Evolutionary conservation across 2,113 vertebrate species (phyloP).

Genomic region (Pseudorhombus dupliciocellatus): DNA sequence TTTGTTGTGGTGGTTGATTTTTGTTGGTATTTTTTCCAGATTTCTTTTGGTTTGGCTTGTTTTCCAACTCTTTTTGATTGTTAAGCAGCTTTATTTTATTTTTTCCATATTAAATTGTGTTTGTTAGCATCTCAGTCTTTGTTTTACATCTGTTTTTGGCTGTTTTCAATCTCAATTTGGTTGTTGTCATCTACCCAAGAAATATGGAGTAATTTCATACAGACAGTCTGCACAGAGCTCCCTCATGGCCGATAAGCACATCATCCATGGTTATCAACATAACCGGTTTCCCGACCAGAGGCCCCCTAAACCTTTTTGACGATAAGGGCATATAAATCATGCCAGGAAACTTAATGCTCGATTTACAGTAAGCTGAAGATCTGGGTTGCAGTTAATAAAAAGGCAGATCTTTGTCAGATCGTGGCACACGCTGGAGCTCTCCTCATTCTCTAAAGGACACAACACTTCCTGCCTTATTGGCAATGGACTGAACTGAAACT

Average conservation of each 20-base stretch:
- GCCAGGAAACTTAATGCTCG: not conserved
- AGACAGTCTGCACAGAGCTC: not conserved
- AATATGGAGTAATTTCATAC: not conserved
- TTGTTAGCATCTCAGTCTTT: not conserved
- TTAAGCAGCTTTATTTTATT: not conserved
- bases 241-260: not conserved
- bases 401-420: not conserved
- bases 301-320: not conserved
- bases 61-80: not conserved
- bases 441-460: not conserved
- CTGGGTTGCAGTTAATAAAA: not conserved
- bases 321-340: not conserved
- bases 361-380: not conserved
- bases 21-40: not conserved
- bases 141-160: not conserved
- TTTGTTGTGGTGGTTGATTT: not conserved
- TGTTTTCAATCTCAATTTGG: too few relatives aligned
- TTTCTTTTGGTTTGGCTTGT: not conserved
- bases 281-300: not conserved
- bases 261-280: not conserved
- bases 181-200: not conserved
- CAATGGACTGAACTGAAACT: not conserved
- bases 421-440: not conserved
- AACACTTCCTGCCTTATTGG: not conserved
- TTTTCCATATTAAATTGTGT: not conserved